These are phyloP conservation scores for Mythimna vitellina DNA, from an alignment of 2,888 invertebrate genomes.

Conservation along the genomic window DNA sequence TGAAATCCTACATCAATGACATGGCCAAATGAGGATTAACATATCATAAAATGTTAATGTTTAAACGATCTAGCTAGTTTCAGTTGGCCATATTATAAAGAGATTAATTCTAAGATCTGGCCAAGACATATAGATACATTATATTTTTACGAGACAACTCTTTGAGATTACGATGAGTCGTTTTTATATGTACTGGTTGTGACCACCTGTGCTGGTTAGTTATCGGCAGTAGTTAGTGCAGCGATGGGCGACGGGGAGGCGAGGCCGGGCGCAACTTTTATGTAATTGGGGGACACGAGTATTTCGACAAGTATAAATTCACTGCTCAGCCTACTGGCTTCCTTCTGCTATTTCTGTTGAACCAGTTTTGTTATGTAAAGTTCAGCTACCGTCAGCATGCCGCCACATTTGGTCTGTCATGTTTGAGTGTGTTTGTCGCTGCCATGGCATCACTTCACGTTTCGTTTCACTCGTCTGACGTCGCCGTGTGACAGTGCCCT, in stretches of 20 bases:
- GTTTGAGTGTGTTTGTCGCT: background rate
- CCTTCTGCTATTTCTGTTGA: background rate
- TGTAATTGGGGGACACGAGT: background rate
- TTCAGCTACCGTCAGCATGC: background rate
- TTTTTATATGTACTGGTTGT: background rate
- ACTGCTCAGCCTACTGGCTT: background rate
- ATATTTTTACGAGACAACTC: conserved; percentile 1
- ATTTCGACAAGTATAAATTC: background rate
- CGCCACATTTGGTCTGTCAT: background rate
- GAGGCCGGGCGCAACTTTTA: background rate
- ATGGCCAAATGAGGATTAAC: too few species aligned
- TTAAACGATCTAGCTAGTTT: too few species aligned
- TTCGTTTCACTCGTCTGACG: background rate
- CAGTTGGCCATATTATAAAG: too few species aligned
- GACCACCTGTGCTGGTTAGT: background rate
- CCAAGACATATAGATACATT: background rate
- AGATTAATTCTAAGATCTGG: too few species aligned
- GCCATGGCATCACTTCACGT: background rate
- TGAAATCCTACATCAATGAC: too few species aligned
- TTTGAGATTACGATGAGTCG: too few species aligned
- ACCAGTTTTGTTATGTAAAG: background rate
- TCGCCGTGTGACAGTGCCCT: background rate
- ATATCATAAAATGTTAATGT: too few species aligned
- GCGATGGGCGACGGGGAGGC: too few species aligned
- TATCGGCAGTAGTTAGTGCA: background rate